Evolutionary conservation across 2,888 invertebrate genomes (phyloP).

Genomic region (Phaedon cochleariae): DNA sequence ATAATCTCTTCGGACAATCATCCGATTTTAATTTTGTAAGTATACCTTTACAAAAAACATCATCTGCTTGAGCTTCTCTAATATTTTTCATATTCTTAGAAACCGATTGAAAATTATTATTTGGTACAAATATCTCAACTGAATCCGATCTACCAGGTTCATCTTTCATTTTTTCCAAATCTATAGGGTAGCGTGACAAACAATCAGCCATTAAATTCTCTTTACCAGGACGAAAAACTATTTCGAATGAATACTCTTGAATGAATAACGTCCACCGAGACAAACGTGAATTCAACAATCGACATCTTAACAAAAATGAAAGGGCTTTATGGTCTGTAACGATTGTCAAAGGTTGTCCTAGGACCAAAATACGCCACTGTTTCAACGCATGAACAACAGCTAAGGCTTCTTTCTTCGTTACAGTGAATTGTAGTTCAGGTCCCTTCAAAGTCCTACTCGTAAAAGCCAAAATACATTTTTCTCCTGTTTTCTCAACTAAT

Average conservation of each 20-base stretch:
- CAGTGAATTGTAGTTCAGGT: slow-evolving; percentile 13
- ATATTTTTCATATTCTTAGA: too few relatives aligned
- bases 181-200: slow-evolving; percentile 11
- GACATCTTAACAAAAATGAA: slow-evolving; percentile 14
- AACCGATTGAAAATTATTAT: too few relatives aligned
- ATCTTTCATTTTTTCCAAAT: not conserved
- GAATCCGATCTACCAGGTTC: not conserved
- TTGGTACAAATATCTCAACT: too few relatives aligned
- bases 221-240: slow-evolving; percentile 7
- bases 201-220: slow-evolving; percentile 24
- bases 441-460: slow-evolving; percentile 12
- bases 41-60: too few relatives aligned
- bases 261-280: slow-evolving; percentile 16
- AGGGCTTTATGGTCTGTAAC: slow-evolving; percentile 20
- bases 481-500: not conserved
- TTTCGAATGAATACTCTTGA: slow-evolving; percentile 14
- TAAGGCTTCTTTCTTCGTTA: slow-evolving; percentile 18
- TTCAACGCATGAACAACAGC: slow-evolving; percentile 12
- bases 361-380: slow-evolving; percentile 18
- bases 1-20: too few relatives aligned
- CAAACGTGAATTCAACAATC: slow-evolving; percentile 8
- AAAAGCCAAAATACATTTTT: slow-evolving; percentile 9
- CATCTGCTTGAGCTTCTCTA: too few relatives aligned
- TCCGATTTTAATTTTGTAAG: too few relatives aligned
- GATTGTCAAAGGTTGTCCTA: slow-evolving; percentile 10